These are phyloP conservation scores for Grammomys surdaster DNA, from an alignment of 2,113 vertebrate species.

Conservation along the genomic window DNA sequence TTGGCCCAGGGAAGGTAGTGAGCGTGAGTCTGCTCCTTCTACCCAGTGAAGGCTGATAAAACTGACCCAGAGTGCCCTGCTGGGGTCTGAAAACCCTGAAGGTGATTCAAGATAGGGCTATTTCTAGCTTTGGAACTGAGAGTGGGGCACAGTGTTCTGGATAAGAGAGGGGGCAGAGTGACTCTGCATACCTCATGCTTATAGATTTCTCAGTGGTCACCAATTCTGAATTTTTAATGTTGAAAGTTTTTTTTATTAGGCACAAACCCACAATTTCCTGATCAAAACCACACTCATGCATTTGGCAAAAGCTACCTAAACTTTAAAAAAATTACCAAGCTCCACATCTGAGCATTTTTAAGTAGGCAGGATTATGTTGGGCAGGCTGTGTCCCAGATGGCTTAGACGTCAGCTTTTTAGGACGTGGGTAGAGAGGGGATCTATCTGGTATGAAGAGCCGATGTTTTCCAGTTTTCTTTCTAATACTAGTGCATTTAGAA, in stretches of 20 bases:
- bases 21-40: background rate
- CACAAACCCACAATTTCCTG: slow-evolving; percentile 78
- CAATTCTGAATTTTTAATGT: slow-evolving; percentile 81
- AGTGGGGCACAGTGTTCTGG: background rate
- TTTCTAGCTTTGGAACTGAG: slow-evolving; percentile 30
- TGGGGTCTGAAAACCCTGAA: slow-evolving; percentile 1
- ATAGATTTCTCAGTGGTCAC: slow-evolving; percentile 64
- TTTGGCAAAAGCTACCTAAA: slow-evolving; percentile 71
- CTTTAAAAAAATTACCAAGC: slow-evolving; percentile 44
- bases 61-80: background rate
- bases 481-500: slow-evolving; percentile 6
- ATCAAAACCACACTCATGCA: slow-evolving; percentile 75
- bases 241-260: slow-evolving; percentile 71
- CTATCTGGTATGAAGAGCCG: background rate
- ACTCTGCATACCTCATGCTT: slow-evolving; percentile 19
- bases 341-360: background rate
- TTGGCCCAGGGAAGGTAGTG: background rate
- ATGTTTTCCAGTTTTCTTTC: background rate
- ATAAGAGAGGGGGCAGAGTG: background rate
- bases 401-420: background rate
- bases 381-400: background rate
- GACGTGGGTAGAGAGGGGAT: background rate
- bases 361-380: background rate
- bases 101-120: background rate
- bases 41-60: background rate